Percentiles rank a stretch among this genome's conserved stretches.
Evolutionary conservation across 2,797 vertebrate genomes (phyloP).

Genomic region (Dicrostonyx torquatus): DNA sequence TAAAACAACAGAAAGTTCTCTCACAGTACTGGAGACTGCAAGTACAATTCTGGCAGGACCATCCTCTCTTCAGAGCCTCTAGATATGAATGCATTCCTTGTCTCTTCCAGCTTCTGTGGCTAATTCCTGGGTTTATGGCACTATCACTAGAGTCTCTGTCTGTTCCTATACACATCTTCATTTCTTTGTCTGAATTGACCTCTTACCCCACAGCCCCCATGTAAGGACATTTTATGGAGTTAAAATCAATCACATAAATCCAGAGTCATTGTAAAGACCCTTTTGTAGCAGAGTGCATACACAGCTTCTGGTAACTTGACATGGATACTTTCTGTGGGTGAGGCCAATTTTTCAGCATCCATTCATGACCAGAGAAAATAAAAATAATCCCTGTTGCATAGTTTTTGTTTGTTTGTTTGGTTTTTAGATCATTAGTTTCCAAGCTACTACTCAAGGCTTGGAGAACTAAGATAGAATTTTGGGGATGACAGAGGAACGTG

Average conservation of each 20-base stretch:
- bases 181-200: not conserved
- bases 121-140: accelerated
- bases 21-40: not conserved
- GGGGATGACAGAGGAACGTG: not conserved
- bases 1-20: not conserved
- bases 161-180: not conserved
- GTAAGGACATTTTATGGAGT: not conserved
- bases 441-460: not conserved
- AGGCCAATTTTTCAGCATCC: not conserved
- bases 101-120: not conserved
- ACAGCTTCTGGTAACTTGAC: not conserved
- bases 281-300: not conserved
- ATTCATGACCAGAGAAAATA: not conserved
- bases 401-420: not conserved
- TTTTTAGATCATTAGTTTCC: not conserved
- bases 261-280: not conserved
- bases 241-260: not conserved
- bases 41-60: not conserved
- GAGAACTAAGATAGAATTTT: not conserved
- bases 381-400: not conserved
- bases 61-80: not conserved
- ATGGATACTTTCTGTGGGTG: accelerated
- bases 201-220: not conserved
- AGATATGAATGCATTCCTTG: not conserved
- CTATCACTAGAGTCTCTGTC: not conserved